Evolutionary conservation across 2,888 invertebrate genomes (phyloP).

Genomic region (Agapostemon virescens): DNA sequence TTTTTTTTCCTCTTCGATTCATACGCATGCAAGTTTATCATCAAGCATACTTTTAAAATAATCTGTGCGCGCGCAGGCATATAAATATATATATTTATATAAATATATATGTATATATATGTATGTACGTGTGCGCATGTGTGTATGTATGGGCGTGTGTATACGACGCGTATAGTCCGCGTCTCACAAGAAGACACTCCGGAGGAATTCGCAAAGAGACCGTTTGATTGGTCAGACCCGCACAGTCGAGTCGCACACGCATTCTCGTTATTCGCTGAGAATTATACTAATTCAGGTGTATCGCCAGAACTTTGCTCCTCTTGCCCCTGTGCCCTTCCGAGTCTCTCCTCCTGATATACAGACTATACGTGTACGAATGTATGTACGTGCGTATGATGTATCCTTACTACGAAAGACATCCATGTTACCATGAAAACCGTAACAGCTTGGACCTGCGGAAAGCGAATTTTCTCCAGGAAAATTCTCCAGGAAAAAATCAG

Average conservation of each 20-base stretch:
- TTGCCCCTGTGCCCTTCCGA: no score
- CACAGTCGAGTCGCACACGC: neutral
- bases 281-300: neutral
- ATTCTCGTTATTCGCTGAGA: no score
- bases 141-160: constrained; percentile 2
- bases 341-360: neutral
- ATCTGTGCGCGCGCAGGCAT: neutral
- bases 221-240: neutral
- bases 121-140: neutral
- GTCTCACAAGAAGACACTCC: neutral
- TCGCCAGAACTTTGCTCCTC: no score
- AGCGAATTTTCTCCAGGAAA: neutral
- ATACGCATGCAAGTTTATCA: constrained; percentile 13
- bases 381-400: neutral
- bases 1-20: constrained; percentile 20
- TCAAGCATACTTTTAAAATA: constrained; percentile 6
- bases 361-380: neutral
- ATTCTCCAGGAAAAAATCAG: neutral
- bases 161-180: neutral
- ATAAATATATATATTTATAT: no score
- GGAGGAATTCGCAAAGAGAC: neutral
- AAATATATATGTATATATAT: no score
- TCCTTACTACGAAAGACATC: neutral
- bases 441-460: neutral
- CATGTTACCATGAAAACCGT: neutral